These are phyloP conservation scores for Dipodomys stephensi DNA, from an alignment of 2,113 vertebrate species.

Conservation along the genomic window DNA sequence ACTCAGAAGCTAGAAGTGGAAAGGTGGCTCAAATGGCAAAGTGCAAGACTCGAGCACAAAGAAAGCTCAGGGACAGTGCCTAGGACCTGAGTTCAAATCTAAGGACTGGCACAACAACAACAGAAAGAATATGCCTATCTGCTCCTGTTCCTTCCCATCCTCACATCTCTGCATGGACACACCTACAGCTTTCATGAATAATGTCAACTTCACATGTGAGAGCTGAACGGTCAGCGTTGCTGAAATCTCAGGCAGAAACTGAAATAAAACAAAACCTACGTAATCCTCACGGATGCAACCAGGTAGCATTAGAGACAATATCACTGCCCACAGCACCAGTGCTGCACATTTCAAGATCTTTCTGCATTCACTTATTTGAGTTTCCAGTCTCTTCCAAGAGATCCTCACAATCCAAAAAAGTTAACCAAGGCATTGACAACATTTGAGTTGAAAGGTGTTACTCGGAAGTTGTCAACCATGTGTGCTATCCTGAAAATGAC, in stretches of 20 bases:
- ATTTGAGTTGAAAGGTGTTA: background rate
- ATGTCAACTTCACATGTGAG: slow-evolving; percentile 17
- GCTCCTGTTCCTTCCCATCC: background rate
- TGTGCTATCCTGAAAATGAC: slow-evolving; percentile 23
- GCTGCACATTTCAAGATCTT: background rate
- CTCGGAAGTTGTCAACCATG: background rate
- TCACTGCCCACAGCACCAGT: background rate
- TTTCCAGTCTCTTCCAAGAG: slow-evolving; percentile 1
- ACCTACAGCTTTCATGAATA: background rate
- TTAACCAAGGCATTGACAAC: background rate
- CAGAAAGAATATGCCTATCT: background rate
- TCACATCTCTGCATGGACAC: background rate
- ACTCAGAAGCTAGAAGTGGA: too few species aligned
- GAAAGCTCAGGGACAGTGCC: too few species aligned
- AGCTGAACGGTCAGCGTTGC: background rate
- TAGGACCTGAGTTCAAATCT: too few species aligned
- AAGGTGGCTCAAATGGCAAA: too few species aligned
- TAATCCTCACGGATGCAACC: background rate
- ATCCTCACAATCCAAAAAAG: slow-evolving; percentile 8
- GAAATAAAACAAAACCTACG: background rate
- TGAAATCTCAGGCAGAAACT: background rate
- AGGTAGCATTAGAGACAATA: background rate
- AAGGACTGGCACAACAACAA: background rate
- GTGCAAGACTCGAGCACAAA: too few species aligned
- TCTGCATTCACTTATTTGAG: background rate